A percentile compares a stretch with the other conserved stretches of the same genome.
These are phyloP conservation scores for Egretta garzetta DNA, from an alignment of 2,113 vertebrate genomes.

Conservation along the genomic window DNA sequence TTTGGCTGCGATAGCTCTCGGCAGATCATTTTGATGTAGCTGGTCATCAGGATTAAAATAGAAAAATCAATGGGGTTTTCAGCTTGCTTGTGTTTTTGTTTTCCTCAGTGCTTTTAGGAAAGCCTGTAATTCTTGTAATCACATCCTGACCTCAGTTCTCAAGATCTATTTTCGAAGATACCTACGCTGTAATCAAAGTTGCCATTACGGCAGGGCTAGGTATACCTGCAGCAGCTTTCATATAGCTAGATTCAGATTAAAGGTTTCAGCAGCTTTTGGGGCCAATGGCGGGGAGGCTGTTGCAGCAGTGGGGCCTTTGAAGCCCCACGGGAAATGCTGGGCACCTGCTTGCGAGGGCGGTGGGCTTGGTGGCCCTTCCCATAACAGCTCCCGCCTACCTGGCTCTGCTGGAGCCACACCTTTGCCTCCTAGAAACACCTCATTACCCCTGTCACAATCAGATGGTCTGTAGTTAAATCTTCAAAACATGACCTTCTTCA, in stretches of 20 bases:
- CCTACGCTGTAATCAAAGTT: conserved; percentile 6
- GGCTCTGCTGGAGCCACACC: neutral
- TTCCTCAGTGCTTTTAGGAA: neutral
- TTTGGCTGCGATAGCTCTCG: neutral
- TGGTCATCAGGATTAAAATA: neutral
- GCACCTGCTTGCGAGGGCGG: neutral
- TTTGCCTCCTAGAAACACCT: neutral
- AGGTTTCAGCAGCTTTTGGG: neutral
- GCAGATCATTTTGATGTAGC: neutral
- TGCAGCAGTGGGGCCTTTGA: neutral
- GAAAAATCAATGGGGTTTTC: conserved; percentile 2
- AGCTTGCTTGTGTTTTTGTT: neutral
- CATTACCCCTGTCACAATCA: accelerated
- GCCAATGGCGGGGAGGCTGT: neutral
- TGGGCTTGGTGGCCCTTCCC: neutral
- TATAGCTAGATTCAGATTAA: conserved; percentile 12
- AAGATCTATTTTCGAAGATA: neutral
- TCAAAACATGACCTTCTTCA: neutral
- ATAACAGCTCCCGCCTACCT: neutral
- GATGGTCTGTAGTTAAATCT: neutral
- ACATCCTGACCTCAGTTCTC: neutral
- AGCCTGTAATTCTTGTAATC: neutral
- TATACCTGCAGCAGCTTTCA: neutral
- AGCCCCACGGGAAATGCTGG: neutral
- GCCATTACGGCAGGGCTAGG: neutral